Evolutionary conservation across 2,113 vertebrate genomes (phyloP).

Genomic region (Dermatemys mawii): DNA sequence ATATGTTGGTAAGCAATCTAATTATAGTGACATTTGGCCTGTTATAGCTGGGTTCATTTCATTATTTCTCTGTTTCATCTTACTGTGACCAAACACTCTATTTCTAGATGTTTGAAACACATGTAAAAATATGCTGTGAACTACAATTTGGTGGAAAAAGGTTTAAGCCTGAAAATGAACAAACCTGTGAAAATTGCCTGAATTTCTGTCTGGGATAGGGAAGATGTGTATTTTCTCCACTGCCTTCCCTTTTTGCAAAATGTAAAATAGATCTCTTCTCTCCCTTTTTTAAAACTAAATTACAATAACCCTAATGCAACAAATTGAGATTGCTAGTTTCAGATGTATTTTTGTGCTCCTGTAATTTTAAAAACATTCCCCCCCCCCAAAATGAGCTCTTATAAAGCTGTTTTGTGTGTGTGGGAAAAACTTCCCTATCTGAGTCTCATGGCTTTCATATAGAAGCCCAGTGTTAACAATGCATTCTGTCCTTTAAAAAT

Average conservation of each 20-base stretch:
- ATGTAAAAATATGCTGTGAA: background rate
- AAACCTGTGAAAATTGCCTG: background rate
- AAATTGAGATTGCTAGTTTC: background rate
- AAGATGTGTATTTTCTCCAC: background rate
- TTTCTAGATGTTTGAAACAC: conserved; percentile 19
- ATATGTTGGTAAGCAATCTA: background rate
- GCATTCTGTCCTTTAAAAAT: background rate
- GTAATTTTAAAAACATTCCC: background rate
- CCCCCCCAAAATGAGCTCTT: background rate
- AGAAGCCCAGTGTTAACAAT: background rate
- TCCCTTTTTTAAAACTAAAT: background rate
- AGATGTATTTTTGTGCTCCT: background rate
- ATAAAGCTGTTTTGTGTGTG: background rate
- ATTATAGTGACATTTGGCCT: conserved; percentile 40
- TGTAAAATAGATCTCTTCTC: background rate
- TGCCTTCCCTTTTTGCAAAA: background rate
- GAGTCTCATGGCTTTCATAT: background rate
- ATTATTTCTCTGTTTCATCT: conserved; percentile 12
- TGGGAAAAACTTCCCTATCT: background rate
- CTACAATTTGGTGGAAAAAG: background rate
- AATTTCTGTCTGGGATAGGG: background rate
- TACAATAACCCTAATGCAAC: background rate
- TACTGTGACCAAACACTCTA: conserved; percentile 13
- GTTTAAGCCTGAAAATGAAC: background rate
- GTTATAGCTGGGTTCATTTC: conserved; percentile 23